Evolutionary conservation across 2,113 vertebrate genomes (phyloP), one percentile per base, ranked within the genome.

Genomic region (Aleadryas rufinucha): DNA sequence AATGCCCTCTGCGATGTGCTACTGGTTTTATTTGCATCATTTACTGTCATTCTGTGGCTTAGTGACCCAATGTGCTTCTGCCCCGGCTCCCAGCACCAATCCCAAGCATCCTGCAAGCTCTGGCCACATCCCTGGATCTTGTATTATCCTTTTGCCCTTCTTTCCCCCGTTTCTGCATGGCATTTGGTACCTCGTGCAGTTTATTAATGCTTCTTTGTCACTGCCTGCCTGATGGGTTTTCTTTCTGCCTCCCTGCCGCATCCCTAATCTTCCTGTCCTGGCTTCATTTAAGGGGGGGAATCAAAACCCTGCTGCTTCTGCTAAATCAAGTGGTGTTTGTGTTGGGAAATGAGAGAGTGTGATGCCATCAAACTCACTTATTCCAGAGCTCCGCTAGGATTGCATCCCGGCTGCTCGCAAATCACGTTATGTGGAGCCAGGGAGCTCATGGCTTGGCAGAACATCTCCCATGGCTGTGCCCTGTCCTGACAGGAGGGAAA

Each of bases 321-420:
- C 84, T 97, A 91, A 95, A 96, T 96, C 94, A 87, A 96, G 87
- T 80, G 87, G 50, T 96, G 95, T 95, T 96, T 96, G 94, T 91
- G 93, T 93, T 97, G 95, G 94, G 94, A 96, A 96, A 96, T 83
- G 90, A 94, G 94, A 66, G 94, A 42, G 45, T 28, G 82, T 18
- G 90, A 95, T 94, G 89, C 95, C 95, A 94, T 95, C 95, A 95
- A 93, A 93, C 82, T 91, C 93, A 66, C 75, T 96, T 96, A 84
- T 83, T 77, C 93, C 64, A 63, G 66, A 94, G 93, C 66, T 76
- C 16, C 8, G 3, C 77, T 26, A 5, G 49, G n/a, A 82, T 95
- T 11, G 24, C 69, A 26, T 61, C 84, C 86, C 0, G 50, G 14
- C 80, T 74, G 91, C 83, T 66, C 41, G 45, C 74, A 87, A 42